Base-by-base conservation (phyloP, 2,888 invertebrate genomes). In the Dione juno region DNA sequence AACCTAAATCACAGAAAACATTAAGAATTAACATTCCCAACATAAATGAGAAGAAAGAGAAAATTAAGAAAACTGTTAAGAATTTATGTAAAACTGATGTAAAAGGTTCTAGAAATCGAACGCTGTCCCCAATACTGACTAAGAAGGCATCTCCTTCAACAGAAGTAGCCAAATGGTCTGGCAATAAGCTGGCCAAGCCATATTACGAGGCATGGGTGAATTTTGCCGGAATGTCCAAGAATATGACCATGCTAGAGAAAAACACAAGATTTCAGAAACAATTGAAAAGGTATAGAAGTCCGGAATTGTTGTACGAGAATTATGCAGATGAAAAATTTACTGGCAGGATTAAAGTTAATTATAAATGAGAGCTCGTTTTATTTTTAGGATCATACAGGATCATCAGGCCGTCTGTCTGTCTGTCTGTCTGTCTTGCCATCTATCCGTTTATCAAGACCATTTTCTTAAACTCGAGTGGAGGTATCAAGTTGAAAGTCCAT, bases 201-300 rank as follows among this genome's bases (percentile, higher is more conserved):
- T 91, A 90, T 50, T 92, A 92, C 77, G 91, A 91, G 54, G 92
- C 92, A 0, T 92, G 92, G 92, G 84, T 92, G 0, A 79, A 87
- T 53, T 63, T 89, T 0, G 82, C 89, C 0, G 89, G 89, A 0
- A 79, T 88, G 0, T 78, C 85, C 0, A 87, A 81, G 71, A 76
- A 77, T 41, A 77, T 81, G 1, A 82, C 88, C 1, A 81, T 77
- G 10, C 73, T 70, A 11, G 75, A 80, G 37, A 76, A 77, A 14
- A 64, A 84, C 0, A 45, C 86, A 14, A 72, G 74, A 14, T 82
- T 87, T 2, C 77, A 82, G 40, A 79, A 72, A 19, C 76, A 78
- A 0, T 28, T 85, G 2, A 73, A 77, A 0, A 76, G 85, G 2
- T 77, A 81, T 0, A 9, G 54, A 0, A 78, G 82, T 0, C 85